phyloP scores from a whole-genome alignment of 1,140 invertebrate genomes.

The Tetramorium alpestre region DNA sequence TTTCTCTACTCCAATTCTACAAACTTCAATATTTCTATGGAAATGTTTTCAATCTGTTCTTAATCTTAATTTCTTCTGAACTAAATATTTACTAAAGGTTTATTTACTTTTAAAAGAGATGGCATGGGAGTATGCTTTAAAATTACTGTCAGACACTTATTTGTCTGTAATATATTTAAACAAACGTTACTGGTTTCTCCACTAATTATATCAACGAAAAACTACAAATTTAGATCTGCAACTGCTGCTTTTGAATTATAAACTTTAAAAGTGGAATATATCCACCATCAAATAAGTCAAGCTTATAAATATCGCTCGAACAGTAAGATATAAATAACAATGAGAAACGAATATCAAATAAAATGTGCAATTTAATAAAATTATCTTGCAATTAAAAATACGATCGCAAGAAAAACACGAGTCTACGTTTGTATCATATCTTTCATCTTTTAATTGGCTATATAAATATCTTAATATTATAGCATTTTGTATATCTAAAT shows the following conservation, averaged over 20 bases:
- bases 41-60: background rate
- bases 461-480: background rate
- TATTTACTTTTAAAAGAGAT: background rate
- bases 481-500: background rate
- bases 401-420: background rate
- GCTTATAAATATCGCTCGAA: background rate
- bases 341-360: no score
- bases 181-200: background rate
- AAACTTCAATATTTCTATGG: background rate
- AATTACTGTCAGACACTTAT: background rate
- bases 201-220: background rate
- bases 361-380: background rate
- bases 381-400: no score
- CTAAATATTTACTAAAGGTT: background rate
- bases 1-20: background rate
- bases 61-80: background rate
- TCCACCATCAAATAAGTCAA: constrained; percentile 3
- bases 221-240: background rate
- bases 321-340: background rate
- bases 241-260: background rate
- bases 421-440: background rate
- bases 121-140: background rate
- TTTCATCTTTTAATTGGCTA: background rate
- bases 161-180: background rate
- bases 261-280: background rate